Evolutionary conservation across 2,888 invertebrate species (phyloP).

Genomic region (Epicampocera succincta): DNA sequence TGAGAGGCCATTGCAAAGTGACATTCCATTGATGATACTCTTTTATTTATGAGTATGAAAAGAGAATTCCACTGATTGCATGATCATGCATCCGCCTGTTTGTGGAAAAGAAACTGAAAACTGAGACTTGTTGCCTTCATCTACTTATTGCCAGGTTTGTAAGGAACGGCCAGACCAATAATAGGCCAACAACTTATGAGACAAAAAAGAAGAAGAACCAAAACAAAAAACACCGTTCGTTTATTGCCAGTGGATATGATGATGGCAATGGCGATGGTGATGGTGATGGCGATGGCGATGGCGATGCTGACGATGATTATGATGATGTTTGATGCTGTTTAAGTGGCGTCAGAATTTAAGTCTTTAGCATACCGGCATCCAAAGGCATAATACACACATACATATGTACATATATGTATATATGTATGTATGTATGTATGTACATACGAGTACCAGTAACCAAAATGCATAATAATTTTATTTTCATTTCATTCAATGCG

Average conservation of each 20-base stretch:
- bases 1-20: constrained; percentile 24
- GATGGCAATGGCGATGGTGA: constrained; percentile 16
- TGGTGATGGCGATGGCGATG: constrained; percentile 16
- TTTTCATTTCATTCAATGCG: constrained; percentile 48
- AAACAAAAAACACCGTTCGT: constrained; percentile 41
- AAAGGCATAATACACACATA: constrained; percentile 19
- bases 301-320: constrained; percentile 12
- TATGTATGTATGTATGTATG: too few relatives aligned
- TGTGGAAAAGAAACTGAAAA: constrained; percentile 20
- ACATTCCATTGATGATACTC: constrained; percentile 51
- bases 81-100: constrained; percentile 30
- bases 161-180: constrained; percentile 45
- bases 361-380: constrained; percentile 65
- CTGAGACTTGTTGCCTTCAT: constrained; percentile 44
- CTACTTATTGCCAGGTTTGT: constrained; percentile 51
- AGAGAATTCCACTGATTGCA: constrained; percentile 54
- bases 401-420: too few relatives aligned
- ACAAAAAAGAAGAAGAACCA: neutral
- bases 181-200: constrained; percentile 34
- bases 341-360: constrained; percentile 69
- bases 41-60: constrained; percentile 54
- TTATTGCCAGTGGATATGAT: constrained; percentile 35
- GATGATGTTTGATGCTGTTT: constrained; percentile 45
- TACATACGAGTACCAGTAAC: too few relatives aligned
- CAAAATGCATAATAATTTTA: constrained; percentile 52